phyloP scores from a whole-genome alignment of 2,888 invertebrate species.

The Lepidochrysops patricia region DNA sequence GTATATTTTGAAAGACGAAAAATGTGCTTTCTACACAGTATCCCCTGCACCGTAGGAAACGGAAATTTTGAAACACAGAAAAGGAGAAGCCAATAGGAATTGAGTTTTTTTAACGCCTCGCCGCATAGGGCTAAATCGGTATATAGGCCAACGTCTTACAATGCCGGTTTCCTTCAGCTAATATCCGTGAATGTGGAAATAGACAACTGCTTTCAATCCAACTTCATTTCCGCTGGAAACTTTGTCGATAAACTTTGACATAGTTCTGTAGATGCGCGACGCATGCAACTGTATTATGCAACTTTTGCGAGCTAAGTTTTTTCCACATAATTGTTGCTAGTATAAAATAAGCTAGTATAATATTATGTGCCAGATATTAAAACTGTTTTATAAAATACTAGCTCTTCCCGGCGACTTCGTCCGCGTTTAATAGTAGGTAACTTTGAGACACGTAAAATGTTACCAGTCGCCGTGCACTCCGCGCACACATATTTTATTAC shows the following conservation, averaged over 20 bases:
- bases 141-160: constrained; percentile 15
- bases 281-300: background rate
- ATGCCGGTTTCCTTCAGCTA: constrained; percentile 22
- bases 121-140: background rate
- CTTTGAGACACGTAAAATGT: no score
- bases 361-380: background rate
- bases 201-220: constrained; percentile 19
- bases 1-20: no score
- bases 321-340: background rate
- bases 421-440: no score
- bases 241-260: constrained; percentile 5
- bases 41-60: no score
- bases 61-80: no score
- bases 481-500: no score
- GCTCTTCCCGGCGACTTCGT: no score
- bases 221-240: constrained; percentile 8
- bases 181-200: constrained; percentile 24
- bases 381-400: no score
- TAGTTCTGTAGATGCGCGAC: background rate
- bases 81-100: no score
- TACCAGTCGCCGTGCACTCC: no score
- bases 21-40: no score
- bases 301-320: background rate
- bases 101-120: no score
- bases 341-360: background rate